Evolutionary conservation across 1,140 invertebrate genomes (phyloP).

Genomic region (Archivesica marissinica): DNA sequence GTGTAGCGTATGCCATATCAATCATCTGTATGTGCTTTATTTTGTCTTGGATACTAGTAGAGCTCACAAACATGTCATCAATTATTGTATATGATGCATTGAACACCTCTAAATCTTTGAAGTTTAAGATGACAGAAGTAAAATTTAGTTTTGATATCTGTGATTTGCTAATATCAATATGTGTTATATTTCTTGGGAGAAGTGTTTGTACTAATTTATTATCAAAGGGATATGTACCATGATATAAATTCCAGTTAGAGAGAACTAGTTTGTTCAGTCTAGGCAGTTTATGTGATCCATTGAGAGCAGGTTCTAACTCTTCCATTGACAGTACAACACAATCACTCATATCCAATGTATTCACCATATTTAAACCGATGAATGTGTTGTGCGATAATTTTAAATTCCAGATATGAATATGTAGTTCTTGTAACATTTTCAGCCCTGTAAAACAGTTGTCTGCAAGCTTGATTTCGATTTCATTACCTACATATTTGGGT

Average conservation of each 20-base stretch:
- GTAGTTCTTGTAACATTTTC: not conserved
- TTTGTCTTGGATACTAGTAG: too few species aligned
- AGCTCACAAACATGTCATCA: not conserved
- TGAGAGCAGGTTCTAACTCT: not conserved
- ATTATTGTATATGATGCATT: not conserved
- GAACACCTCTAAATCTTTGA: not conserved
- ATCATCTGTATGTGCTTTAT: not conserved
- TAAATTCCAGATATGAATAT: not conserved
- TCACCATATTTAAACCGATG: not conserved
- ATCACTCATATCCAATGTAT: not conserved
- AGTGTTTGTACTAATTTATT: not conserved
- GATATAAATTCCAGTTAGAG: not conserved
- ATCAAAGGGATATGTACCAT: not conserved
- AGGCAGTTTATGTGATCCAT: not conserved
- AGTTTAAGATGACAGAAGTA: too few species aligned
- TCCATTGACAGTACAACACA: not conserved
- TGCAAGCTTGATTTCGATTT: not conserved
- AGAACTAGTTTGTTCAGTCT: not conserved
- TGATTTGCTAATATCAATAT: not conserved
- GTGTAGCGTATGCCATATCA: not conserved
- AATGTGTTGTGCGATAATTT: not conserved
- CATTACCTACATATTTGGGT: not conserved
- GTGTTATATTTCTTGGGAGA: not conserved
- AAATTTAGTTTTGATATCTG: not conserved
- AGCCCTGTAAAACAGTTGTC: not conserved